Evolutionary conservation across 2,797 vertebrate species (phyloP).

Genomic region (Synanceia verrucosa): DNA sequence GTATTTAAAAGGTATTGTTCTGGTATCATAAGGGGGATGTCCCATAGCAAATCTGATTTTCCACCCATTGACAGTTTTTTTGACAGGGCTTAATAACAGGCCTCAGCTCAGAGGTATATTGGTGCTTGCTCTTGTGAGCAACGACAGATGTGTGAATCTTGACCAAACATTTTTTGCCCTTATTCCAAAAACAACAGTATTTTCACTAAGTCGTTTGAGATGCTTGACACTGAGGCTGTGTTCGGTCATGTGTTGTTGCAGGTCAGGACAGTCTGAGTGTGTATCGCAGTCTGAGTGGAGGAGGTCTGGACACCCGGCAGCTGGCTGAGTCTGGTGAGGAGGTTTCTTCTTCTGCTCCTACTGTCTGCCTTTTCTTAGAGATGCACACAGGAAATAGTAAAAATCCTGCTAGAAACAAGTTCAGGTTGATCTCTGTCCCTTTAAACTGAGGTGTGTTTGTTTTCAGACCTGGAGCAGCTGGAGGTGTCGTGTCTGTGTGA

Average conservation of each 20-base stretch:
- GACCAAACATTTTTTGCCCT: too few species aligned
- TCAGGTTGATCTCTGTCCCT: too few species aligned
- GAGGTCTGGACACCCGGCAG: slow-evolving; percentile 83
- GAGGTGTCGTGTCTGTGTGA: slow-evolving; percentile 86
- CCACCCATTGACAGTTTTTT: too few species aligned
- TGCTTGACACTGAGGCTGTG: neutral
- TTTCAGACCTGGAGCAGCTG: slow-evolving; percentile 86
- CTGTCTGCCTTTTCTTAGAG: neutral
- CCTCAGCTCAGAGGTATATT: too few species aligned
- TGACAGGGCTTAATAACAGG: too few species aligned
- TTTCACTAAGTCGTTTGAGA: too few species aligned
- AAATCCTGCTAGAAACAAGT: too few species aligned
- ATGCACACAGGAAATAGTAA: too few species aligned
- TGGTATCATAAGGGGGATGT: too few species aligned
- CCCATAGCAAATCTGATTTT: neutral
- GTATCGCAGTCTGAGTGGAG: slow-evolving; percentile 84
- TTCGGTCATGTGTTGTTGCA: slow-evolving; percentile 52
- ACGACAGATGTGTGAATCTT: too few species aligned
- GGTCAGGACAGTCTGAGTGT: slow-evolving; percentile 85
- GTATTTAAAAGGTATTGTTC: neutral
- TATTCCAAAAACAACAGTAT: too few species aligned
- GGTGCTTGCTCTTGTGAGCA: too few species aligned
- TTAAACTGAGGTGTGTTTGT: slow-evolving; percentile 20
- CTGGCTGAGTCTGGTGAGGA: slow-evolving; percentile 87
- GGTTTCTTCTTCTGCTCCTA: neutral